These are phyloP conservation scores for Pherbina coryleti DNA, from an alignment of 2,888 invertebrate species.

Conservation along the genomic window DNA sequence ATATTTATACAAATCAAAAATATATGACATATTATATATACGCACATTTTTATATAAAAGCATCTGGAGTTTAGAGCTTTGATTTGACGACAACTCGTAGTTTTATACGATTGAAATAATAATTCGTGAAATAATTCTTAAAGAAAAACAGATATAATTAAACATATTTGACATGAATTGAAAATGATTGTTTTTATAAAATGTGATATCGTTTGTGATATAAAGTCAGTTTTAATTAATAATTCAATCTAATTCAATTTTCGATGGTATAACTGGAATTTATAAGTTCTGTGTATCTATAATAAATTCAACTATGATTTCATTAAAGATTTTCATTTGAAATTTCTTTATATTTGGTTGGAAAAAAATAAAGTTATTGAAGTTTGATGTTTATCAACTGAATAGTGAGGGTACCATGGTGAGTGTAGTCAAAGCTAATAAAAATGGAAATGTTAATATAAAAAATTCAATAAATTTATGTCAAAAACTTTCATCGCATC, in stretches of 20 bases:
- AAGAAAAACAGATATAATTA: conserved; percentile 13
- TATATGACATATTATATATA: conserved; percentile 7
- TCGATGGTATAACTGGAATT: neutral
- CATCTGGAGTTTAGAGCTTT: conserved; percentile 56
- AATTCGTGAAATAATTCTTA: neutral
- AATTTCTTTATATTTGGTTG: too few species aligned
- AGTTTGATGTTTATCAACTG: neutral
- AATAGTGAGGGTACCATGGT: too few species aligned
- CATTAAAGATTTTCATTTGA: too few species aligned
- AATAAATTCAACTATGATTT: neutral
- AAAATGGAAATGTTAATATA: too few species aligned
- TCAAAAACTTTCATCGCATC: too few species aligned
- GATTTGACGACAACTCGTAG: conserved; percentile 47
- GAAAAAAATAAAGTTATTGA: neutral
- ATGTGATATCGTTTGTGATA: conserved; percentile 28
- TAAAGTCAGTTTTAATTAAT: conserved; percentile 30
- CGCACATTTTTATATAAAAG: conserved; percentile 20
- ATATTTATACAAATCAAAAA: neutral
- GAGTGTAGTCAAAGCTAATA: too few species aligned
- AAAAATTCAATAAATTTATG: too few species aligned
- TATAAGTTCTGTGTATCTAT: neutral
- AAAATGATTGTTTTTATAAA: conserved; percentile 48
- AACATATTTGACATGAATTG: conserved; percentile 47
- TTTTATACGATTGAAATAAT: conserved; percentile 28
- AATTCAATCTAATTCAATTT: neutral